Conservation (phyloP, 2,113 vertebrate genomes). For the Danio rerio region GRCz12tu NC_133198.1:35784001-35784500, state of each 20-base stretch:
- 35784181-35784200: conserved; percentile 35
- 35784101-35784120: background rate
- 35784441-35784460: conserved; percentile 1
- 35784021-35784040: conserved; percentile 6
- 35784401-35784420: background rate
- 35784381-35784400: too few species aligned
- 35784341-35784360: conserved; percentile 1
- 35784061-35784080: background rate
- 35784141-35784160: conserved; percentile 14
- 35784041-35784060: conserved; percentile 4
- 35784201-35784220: background rate
- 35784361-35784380: background rate
- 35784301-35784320: conserved; percentile 24
- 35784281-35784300: conserved; percentile 30
- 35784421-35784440: background rate
- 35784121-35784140: conserved; percentile 4
- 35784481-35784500: background rate
- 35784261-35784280: conserved; percentile 17
- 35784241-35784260: background rate
- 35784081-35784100: conserved; percentile 14
- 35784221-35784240: background rate
- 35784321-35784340: conserved; percentile 23
- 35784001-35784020: conserved; percentile 48
- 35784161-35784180: conserved; percentile 18
- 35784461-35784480: background rate